phyloP scores from a whole-genome alignment of 1,140 invertebrate genomes.

The Heliconius himera region DNA sequence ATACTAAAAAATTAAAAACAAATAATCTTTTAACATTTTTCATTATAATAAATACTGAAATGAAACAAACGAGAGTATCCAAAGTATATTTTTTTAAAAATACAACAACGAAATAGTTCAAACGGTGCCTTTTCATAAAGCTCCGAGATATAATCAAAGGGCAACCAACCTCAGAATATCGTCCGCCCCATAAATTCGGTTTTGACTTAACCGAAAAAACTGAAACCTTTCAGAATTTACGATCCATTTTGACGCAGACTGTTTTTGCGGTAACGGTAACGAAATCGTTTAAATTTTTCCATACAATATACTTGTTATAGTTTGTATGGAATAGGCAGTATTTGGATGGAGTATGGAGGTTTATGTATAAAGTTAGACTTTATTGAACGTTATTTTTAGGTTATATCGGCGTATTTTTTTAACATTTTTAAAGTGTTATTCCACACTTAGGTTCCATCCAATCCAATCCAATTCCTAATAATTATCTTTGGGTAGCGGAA shows the following conservation, averaged over 20 bases:
- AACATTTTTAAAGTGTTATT: too few species aligned
- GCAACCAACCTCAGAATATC: constrained; percentile 38
- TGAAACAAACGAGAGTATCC: not conserved
- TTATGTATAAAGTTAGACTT: not conserved
- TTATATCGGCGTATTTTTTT: too few species aligned
- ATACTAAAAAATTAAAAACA: not conserved
- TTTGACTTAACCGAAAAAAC: constrained; percentile 47
- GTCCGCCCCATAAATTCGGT: constrained; percentile 46
- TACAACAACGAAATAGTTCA: constrained; percentile 3
- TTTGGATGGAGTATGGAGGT: not conserved
- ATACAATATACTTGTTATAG: constrained; percentile 8
- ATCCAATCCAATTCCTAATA: too few species aligned
- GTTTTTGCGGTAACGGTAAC: constrained; percentile 42
- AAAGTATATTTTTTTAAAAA: not conserved
- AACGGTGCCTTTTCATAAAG: constrained; percentile 2
- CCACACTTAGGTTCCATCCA: too few species aligned
- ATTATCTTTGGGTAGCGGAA: too few species aligned
- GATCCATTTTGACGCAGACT: constrained; percentile 34
- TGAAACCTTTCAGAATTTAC: constrained; percentile 43
- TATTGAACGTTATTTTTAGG: not conserved
- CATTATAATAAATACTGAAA: constrained; percentile 1
- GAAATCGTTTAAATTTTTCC: constrained; percentile 33
- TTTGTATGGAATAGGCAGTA: not conserved
- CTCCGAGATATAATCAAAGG: constrained; percentile 37
- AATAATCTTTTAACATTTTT: not conserved